These are phyloP conservation scores for Argyresthia albistria DNA, from an alignment of 2,888 invertebrate genomes.

Conservation along the genomic window DNA sequence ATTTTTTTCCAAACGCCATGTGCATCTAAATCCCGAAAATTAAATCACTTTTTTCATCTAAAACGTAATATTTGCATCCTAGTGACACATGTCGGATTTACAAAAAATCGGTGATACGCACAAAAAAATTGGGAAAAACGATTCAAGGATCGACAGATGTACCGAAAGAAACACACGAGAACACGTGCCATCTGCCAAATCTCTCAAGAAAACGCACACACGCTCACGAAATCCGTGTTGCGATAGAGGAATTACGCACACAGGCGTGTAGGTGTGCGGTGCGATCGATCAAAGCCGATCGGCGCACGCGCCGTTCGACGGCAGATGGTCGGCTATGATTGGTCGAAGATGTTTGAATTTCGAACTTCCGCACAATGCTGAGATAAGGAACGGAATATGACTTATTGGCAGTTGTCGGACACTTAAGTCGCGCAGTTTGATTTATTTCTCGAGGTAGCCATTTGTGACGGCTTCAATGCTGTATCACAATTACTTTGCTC, in stretches of 20 bases:
- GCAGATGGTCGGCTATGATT: conserved; percentile 61
- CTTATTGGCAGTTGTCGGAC: conserved; percentile 27
- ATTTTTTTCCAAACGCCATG: conserved; percentile 60
- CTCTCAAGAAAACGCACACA: conserved; percentile 33
- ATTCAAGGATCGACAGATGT: conserved; percentile 59
- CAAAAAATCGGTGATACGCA: conserved; percentile 18
- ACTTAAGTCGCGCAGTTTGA: conserved; percentile 26
- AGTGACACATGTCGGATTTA: conserved; percentile 50
- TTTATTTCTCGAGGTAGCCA: conserved; percentile 31
- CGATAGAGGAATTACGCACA: conserved; percentile 27
- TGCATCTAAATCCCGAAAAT: conserved; percentile 42
- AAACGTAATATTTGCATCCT: conserved; percentile 61
- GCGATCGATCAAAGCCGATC: conserved; percentile 51
- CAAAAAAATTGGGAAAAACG: conserved; percentile 44
- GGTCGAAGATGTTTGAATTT: conserved; percentile 52
- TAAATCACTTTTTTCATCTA: conserved; percentile 39
- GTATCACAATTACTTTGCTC: conserved; percentile 20
- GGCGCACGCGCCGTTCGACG: conserved; percentile 48
- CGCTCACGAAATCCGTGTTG: neutral
- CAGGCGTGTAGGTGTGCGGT: conserved; percentile 21
- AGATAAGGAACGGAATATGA: conserved; percentile 59
- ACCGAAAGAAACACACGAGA: conserved; percentile 47
- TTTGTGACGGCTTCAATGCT: conserved; percentile 18
- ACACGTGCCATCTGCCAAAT: conserved; percentile 73
- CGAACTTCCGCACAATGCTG: conserved; percentile 56